Evolutionary conservation across 2,888 invertebrate species (phyloP).

Genomic region (Cenopis cana): DNA sequence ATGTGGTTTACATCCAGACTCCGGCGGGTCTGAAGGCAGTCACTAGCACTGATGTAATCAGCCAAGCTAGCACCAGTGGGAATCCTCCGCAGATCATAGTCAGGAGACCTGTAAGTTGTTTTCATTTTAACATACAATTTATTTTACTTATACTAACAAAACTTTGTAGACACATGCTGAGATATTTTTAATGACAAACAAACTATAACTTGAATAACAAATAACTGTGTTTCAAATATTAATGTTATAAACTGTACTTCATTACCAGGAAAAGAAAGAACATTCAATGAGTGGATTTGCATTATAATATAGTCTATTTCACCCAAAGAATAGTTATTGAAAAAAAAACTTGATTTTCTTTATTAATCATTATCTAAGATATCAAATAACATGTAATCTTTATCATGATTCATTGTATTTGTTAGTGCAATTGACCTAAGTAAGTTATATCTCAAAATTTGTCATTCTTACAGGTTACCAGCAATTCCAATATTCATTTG

Average conservation of each 20-base stretch:
- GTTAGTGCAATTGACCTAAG: not conserved
- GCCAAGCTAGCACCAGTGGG: conserved; percentile 79
- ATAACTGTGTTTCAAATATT: not conserved
- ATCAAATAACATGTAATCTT: not conserved
- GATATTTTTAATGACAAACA: too few species aligned
- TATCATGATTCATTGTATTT: not conserved
- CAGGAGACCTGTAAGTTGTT: conserved; percentile 79
- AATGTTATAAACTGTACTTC: not conserved
- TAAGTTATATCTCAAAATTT: not conserved
- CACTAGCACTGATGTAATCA: conserved; percentile 77
- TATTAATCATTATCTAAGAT: conserved; percentile 11
- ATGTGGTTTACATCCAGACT: conserved; percentile 86
- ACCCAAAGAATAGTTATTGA: too few species aligned
- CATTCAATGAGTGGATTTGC: not conserved
- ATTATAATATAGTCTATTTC: not conserved
- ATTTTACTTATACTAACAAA: not conserved
- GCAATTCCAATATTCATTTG: conserved; percentile 74
- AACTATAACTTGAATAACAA: not conserved
- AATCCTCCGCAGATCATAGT: conserved; percentile 83
- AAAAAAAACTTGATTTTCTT: not conserved
- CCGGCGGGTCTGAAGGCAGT: conserved; percentile 81
- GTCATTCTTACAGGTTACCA: conserved; percentile 70
- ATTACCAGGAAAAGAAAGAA: not conserved
- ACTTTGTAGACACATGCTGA: too few species aligned
- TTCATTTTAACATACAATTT: conserved; percentile 15